Evolutionary conservation across 30 jellyfish, hydroid and myxozoan species (phyloP), one percentile per base, ranked within the genome.

Genomic region (Pelagia noctiluca): DNA sequence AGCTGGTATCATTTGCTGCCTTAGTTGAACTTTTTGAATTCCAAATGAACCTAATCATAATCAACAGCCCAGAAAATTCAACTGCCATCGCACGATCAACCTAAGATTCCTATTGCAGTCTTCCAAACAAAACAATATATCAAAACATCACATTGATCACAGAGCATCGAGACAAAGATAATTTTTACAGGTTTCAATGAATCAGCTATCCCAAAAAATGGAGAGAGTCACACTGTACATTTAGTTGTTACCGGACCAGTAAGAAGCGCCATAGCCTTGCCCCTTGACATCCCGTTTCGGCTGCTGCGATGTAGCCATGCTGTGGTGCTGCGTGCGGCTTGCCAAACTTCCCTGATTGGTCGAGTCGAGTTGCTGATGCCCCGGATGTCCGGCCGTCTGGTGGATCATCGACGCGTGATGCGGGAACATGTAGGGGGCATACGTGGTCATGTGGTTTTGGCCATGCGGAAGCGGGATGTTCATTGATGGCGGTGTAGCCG

Each of bases 401-500:
- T 75, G 96, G 75, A 75, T 63, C 85, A 86, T 46, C 79, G 82
- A 52, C 0, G 96, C 61, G 75, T 82, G 92, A 30, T 82, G 96
- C 61, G 49, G 96, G 86, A 86, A 49, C 96, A 86, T 75, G 42
- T 75, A 86, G 35, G 82, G 96, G 31, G 86, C 52, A 75, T 86
- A 86, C 33, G 53, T 74, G 64, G 84, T 76, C 93, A 88, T 79
- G 85, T 78, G 97, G 49, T 62, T 88, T 49, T 79, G 97, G 3
- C 89, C 93, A 32, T 81, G 97, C 36, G 85, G 89, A 74, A 88
- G 29, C 26, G 75, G 93, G 21, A 88, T 88, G 35, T 91, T 77
- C 81, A 88, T 35, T 25, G 97, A 72, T 18, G 97, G 93, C 47
- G 93, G 91, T 29, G 97, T 78, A 30, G 89, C 82, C 7, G 88